Conservation (phyloP, 2,113 vertebrate genomes). For the Cololabis saira region DNA sequence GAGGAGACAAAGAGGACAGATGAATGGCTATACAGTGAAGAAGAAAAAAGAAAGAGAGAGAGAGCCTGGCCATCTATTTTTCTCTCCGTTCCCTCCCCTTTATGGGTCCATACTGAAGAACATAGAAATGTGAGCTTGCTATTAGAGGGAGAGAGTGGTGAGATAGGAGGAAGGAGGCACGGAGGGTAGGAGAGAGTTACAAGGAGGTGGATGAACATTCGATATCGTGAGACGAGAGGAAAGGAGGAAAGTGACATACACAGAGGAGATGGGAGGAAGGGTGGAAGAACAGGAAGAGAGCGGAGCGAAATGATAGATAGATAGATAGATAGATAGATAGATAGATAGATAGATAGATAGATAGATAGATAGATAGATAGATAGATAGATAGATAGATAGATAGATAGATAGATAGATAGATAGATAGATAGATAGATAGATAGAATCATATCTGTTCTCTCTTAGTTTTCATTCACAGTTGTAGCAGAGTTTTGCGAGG, state of each 20-base stretch:
- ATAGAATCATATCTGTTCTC: conserved; percentile 18
- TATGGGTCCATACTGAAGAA: conserved; percentile 41
- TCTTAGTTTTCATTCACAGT: conserved; percentile 56
- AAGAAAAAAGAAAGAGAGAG: neutral
- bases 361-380: conserved; percentile 23
- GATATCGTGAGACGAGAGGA: conserved; percentile 50
- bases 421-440: conserved; percentile 30
- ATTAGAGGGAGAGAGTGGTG: conserved; percentile 46
- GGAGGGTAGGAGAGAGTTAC: conserved; percentile 39
- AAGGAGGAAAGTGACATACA: conserved; percentile 51
- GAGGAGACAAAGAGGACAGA: conserved; percentile 11
- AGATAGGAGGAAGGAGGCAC: conserved; percentile 22
- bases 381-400: conserved; percentile 28
- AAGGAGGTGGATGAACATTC: conserved; percentile 57
- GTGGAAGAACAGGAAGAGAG: conserved; percentile 21
- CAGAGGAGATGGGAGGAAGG: conserved; percentile 13
- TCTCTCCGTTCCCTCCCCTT: conserved; percentile 31
- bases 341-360: conserved; percentile 28
- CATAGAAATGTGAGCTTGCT: conserved; percentile 73
- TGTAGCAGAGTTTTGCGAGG: conserved; percentile 21
- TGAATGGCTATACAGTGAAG: conserved; percentile 9
- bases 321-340: conserved; percentile 22
- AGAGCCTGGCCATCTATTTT: conserved; percentile 42
- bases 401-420: conserved; percentile 30
- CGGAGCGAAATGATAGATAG: conserved; percentile 3